A percentile compares a stretch with the other conserved stretches of the same genome.
Conservation (phyloP, 92 coral and sea anemone species). For the Epizoanthus ramosus region DNA sequence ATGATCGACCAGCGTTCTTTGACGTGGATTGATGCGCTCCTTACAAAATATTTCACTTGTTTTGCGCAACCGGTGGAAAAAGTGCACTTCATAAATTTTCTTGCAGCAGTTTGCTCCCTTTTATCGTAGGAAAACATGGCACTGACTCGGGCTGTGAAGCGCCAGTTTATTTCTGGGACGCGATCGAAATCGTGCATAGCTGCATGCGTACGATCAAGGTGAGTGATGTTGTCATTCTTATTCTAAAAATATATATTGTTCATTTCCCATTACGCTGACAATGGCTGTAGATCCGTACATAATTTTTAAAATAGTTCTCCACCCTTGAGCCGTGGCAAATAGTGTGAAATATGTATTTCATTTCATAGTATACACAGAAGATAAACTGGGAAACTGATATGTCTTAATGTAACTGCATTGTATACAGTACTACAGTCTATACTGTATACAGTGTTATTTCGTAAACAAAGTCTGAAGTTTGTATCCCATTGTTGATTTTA, state of each 20-base stretch:
- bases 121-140: constrained; percentile 27
- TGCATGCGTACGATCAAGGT: constrained; percentile 39
- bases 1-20: background rate
- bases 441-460: too few relatives aligned
- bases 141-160: background rate
- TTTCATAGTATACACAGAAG: too few relatives aligned
- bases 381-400: too few relatives aligned
- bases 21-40: constrained; percentile 9
- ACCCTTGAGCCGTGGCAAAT: too few relatives aligned
- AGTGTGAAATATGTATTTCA: too few relatives aligned
- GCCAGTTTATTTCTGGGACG: background rate
- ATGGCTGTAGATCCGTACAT: background rate
- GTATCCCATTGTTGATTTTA: too few relatives aligned
- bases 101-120: background rate
- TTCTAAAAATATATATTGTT: too few relatives aligned
- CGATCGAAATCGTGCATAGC: constrained; percentile 19
- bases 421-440: too few relatives aligned
- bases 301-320: too few relatives aligned
- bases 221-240: background rate
- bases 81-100: background rate
- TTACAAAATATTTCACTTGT: constrained; percentile 4
- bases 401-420: too few relatives aligned
- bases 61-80: background rate
- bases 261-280: background rate
- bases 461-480: too few relatives aligned